Percentiles rank a stretch among this genome's conserved stretches.
Evolutionary conservation across 2,888 invertebrate genomes (phyloP).

Genomic region (Aquatica leii): DNA sequence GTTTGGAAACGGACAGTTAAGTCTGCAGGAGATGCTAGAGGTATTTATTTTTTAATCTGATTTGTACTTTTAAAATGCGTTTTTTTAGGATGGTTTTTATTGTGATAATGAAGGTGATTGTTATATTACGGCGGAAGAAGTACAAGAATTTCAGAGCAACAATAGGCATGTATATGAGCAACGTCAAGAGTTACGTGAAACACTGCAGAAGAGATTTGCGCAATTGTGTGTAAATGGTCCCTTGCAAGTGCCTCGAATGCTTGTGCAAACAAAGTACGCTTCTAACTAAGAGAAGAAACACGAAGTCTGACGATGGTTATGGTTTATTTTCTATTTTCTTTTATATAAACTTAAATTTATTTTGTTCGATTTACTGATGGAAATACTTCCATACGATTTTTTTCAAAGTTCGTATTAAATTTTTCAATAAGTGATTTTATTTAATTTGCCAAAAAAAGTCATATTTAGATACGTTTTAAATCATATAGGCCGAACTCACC

Average conservation of each 20-base stretch:
- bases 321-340: conserved; percentile 20
- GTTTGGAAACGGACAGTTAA: conserved; percentile 67
- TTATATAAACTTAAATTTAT: conserved; percentile 4
- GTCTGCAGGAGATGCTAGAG: conserved; percentile 82
- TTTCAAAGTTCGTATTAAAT: background rate
- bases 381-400: background rate
- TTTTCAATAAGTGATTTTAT: conserved; percentile 9
- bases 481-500: background rate
- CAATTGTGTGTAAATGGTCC: conserved; percentile 74
- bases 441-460: background rate
- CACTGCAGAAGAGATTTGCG: conserved; percentile 82
- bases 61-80: background rate
- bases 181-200: conserved; percentile 83
- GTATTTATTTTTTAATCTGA: conserved; percentile 56
- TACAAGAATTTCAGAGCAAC: conserved; percentile 85
- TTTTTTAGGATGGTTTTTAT: conserved; percentile 76
- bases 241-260: conserved; percentile 56
- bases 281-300: conserved; percentile 50
- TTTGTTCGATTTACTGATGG: background rate
- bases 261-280: conserved; percentile 57
- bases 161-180: conserved; percentile 79
- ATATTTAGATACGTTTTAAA: too few species aligned
- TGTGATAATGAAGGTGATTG: conserved; percentile 77
- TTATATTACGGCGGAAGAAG: conserved; percentile 89
- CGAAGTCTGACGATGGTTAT: conserved; percentile 27